phyloP scores from a whole-genome alignment of 2,888 invertebrate genomes.

The Macrosiphum euphorbiae region DNA sequence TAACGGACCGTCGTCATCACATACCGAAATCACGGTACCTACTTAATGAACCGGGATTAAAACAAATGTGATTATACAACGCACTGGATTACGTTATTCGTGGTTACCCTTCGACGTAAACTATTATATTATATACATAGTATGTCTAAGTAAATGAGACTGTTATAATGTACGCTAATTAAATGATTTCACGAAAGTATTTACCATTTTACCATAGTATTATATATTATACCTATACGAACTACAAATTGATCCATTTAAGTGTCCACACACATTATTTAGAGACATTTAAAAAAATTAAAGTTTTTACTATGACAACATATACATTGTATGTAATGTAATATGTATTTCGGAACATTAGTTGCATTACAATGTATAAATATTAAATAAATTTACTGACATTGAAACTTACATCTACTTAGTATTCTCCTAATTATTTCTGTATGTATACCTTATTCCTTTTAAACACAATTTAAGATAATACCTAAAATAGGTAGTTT shows the following conservation, averaged over 20 bases:
- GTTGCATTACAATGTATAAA: background rate
- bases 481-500: too few species aligned
- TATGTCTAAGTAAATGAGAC: background rate
- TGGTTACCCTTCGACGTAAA: background rate
- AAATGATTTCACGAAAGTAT: background rate
- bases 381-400: background rate
- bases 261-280: background rate
- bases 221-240: background rate
- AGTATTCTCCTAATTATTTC: too few species aligned
- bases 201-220: background rate
- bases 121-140: background rate
- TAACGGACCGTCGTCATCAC: background rate
- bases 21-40: background rate
- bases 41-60: constrained; percentile 19
- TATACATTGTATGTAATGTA: background rate
- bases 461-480: too few species aligned
- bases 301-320: background rate
- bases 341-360: background rate
- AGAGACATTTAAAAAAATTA: background rate
- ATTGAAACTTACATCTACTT: too few species aligned
- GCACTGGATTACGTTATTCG: background rate
- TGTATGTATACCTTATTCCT: too few species aligned
- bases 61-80: background rate
- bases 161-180: background rate
- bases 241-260: background rate